Evolutionary conservation across 2,888 invertebrate genomes (phyloP), one percentile per base, ranked within the genome.

Genomic region (Hemaris fuciformis): DNA sequence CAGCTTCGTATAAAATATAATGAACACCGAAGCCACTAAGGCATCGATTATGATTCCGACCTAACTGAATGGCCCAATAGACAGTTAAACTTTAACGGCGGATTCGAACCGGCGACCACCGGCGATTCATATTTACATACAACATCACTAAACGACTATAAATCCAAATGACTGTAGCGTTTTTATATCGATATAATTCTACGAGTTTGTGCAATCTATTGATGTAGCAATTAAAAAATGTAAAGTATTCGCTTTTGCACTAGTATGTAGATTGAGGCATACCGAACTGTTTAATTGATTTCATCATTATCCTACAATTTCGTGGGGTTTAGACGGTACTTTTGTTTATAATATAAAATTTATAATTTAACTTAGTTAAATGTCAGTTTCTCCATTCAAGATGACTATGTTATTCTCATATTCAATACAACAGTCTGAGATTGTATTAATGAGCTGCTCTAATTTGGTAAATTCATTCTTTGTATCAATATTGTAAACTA

Each of bases 21-120:
- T 53, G 53, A 53, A 48, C 48, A 48, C 25, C 53, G 53, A 27
- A 53, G 53, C 27, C 46, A 46, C 27, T 53, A 53, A 53, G 10
- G 27, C 53, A 10, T 15, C 31, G 53, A 53, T 53, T 53, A 53
- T 53, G 31, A 53, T 15, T 53, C 31, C 27, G 18, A 53, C 27
- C 27, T 31, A 4, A 53, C 31, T 53, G 53, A 53, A 53, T 31
- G 53, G 53, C 63, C 70, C 70, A 72, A 53, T 53, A 27, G 53
- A 79, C 77, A 75, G 76, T 81, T 72, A 81, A 81, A 80, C 59
- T 76, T 82, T 82, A 78, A 82, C 72, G 77, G 72, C 64, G 68
- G 57, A 46, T 15, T 43, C 46, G 45, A 57, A 57, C 67, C 71
- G 69, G 70, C 75, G 75, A 79, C 80, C 80, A 79, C 80, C 77